These are phyloP conservation scores for Camptogramma bilineatum DNA, from an alignment of 2,888 invertebrate genomes.

Conservation along the genomic window DNA sequence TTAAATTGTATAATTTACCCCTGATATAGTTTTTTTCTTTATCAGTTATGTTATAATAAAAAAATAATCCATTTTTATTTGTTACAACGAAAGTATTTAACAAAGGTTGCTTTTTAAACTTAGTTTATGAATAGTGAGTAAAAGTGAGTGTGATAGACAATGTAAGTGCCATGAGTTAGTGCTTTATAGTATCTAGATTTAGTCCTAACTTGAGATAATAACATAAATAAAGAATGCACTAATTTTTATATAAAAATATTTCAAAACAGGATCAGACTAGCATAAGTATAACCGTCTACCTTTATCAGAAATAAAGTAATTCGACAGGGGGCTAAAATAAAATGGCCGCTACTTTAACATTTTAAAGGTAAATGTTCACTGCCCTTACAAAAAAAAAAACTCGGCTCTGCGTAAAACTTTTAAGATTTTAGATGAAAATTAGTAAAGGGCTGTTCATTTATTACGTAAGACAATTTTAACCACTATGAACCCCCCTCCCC, in stretches of 20 bases:
- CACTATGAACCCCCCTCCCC: too few species aligned
- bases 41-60: too few species aligned
- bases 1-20: conserved; percentile 1
- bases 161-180: conserved; percentile 74
- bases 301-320: neutral
- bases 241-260: conserved; percentile 24
- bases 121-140: conserved; percentile 41
- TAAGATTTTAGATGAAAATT: too few species aligned
- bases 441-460: too few species aligned
- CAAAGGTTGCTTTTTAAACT: conserved; percentile 25
- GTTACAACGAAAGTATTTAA: conserved; percentile 51
- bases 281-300: neutral
- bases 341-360: too few species aligned
- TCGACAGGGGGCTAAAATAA: neutral
- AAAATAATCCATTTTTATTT: conserved; percentile 4
- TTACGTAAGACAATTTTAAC: too few species aligned
- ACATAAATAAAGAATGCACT: conserved; percentile 19
- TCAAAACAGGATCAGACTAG: neutral
- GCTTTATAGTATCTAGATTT: conserved; percentile 63
- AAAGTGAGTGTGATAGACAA: conserved; percentile 63
- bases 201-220: conserved; percentile 19
- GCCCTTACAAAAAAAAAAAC: too few species aligned
- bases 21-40: neutral
- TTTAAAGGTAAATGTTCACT: too few species aligned
- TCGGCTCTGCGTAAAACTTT: too few species aligned